Base-by-base conservation (phyloP, 2,113 vertebrate genomes). In the Protobothrops flavoviridis region DNA sequence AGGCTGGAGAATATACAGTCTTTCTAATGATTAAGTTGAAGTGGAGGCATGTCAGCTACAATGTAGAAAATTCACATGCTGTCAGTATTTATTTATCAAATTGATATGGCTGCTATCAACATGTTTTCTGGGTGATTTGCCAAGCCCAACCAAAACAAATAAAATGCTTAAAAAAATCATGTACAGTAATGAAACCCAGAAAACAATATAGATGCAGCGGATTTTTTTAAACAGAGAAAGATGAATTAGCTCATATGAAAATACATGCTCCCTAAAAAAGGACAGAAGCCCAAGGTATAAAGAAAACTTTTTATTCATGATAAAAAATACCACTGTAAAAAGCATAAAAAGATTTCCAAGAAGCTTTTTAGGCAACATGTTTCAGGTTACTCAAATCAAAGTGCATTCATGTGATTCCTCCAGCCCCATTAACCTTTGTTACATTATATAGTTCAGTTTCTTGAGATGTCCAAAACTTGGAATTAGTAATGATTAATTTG, bases 11-110 rank as follows among this genome's bases (percentile, higher is more conserved):
- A 88, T 53, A 56, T 29, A 64, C 93, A 74, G 53, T 45, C 88
- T 86, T 92, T 93, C 33, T 93, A 93, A 93, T 88, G 26, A 88
- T 91, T 64, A 95, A 59, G 48, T 93, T 81, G 69, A 94, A 93
- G 90, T 87, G 85, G 91, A 94, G 91, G 33, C 0, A 0, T 57
- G 53, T 1, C 88, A 91, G 86, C 2, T 81, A 15, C 33, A 81
- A 81, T 81, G 33, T 3, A 81, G 69, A 81, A 81, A 81, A 81
- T 81, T 39, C 69, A 81, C 13, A 7, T 81, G 69, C 69, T 81
- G 69, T 81, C 69, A 81, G 69, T 81, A 81, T 81, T 81, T 81
- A 39, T 81, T 81, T 81, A 81, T 81, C 69, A 81, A 81, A 81
- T 39, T 39, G 33, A 81, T 81, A 39, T 81, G 69, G 17, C 69